phyloP scores from a whole-genome alignment of 2,113 vertebrate species.

The Sphyrna mokarran region DNA sequence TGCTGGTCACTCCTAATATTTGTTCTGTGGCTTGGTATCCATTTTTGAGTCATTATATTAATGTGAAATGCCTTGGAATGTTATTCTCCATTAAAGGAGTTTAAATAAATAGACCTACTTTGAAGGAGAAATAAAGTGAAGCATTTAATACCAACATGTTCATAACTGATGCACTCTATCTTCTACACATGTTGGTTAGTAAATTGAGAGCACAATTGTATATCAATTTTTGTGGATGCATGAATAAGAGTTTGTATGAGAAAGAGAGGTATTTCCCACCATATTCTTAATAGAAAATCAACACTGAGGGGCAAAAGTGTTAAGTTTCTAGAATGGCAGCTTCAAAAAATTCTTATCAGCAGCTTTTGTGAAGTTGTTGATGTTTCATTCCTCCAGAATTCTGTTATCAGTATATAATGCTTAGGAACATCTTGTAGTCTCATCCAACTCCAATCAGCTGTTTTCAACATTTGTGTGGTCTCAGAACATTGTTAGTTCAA shows the following conservation, averaged over 20 bases:
- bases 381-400: neutral
- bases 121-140: neutral
- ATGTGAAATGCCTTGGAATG: too few species aligned
- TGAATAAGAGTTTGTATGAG: neutral
- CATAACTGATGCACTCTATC: neutral
- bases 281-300: neutral
- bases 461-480: neutral
- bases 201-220: neutral
- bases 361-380: constrained; percentile 10
- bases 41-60: neutral
- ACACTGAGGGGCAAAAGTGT: neutral
- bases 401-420: neutral
- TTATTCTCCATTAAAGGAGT: neutral
- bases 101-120: neutral
- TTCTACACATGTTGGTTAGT: neutral
- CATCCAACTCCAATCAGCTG: neutral
- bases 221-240: neutral
- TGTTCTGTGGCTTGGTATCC: neutral
- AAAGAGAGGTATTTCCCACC: neutral
- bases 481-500: neutral
- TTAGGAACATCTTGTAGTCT: neutral
- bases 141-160: neutral
- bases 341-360: neutral
- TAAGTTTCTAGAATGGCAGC: neutral
- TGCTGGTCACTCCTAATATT: neutral